These are phyloP conservation scores for Crotalus tigris DNA, from an alignment of 2,113 vertebrate species.

Conservation along the genomic window DNA sequence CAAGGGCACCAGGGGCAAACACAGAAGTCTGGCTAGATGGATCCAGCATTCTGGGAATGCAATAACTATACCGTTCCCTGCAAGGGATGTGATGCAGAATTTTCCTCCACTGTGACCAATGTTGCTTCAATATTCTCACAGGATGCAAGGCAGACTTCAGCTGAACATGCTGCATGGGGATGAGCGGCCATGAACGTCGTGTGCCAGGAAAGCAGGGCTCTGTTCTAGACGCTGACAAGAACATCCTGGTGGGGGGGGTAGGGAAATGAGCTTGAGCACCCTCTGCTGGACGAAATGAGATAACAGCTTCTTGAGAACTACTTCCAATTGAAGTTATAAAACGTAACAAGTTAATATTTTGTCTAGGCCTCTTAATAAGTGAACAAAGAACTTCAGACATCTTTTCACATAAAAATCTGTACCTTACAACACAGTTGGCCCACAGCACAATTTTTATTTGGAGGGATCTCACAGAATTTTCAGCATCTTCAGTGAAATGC, in stretches of 20 bases:
- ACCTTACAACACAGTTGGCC: background rate
- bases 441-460: background rate
- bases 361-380: background rate
- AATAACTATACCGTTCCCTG: background rate
- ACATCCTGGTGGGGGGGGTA: background rate
- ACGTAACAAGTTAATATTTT: background rate
- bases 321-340: conserved; percentile 3
- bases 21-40: background rate
- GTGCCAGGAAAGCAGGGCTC: background rate
- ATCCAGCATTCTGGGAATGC: background rate
- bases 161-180: conserved; percentile 2
- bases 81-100: background rate
- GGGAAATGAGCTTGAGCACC: background rate
- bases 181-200: background rate
- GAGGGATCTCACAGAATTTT: background rate
- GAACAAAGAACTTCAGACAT: background rate
- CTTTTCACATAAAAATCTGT: background rate
- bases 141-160: conserved; percentile 28
- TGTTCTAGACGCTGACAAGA: background rate
- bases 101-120: background rate
- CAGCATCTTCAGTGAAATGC: background rate
- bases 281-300: background rate
- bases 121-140: background rate
- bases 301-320: background rate
- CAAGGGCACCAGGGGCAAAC: background rate